These are phyloP conservation scores for Tyria jacobaeae DNA, from an alignment of 2,888 invertebrate species.

Conservation along the genomic window DNA sequence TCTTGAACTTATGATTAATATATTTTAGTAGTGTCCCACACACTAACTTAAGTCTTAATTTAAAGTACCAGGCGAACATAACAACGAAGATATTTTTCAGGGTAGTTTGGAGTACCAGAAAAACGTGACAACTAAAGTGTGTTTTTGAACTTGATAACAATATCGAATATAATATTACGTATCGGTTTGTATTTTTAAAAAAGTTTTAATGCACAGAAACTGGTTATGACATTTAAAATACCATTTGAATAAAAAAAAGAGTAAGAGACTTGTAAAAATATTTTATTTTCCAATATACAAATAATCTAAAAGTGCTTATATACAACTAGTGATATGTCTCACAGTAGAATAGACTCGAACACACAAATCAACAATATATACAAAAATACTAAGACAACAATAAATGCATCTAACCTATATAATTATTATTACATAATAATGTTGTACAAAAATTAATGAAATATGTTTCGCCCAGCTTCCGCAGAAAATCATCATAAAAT, in stretches of 20 bases:
- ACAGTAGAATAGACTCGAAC: conserved; percentile 50
- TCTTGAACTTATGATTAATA: too few relatives aligned
- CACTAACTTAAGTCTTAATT: too few relatives aligned
- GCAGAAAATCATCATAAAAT: neutral
- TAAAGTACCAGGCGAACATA: too few relatives aligned
- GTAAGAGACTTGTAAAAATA: conserved; percentile 63
- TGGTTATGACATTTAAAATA: neutral
- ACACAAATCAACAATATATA: conserved; percentile 41
- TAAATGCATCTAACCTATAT: conserved; percentile 1
- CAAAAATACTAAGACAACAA: conserved; percentile 4
- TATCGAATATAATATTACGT: too few relatives aligned
- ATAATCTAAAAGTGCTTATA: conserved; percentile 50
- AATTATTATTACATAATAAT: neutral
- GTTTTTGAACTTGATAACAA: too few relatives aligned
- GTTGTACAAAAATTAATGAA: neutral
- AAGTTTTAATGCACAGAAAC: too few relatives aligned
- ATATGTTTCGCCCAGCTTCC: neutral
- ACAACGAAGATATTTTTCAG: too few relatives aligned
- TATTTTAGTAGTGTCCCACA: too few relatives aligned
- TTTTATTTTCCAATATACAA: conserved; percentile 57
- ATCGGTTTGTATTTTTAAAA: too few relatives aligned
- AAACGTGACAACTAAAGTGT: too few relatives aligned
- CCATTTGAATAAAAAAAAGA: conserved; percentile 27
- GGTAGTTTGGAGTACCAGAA: too few relatives aligned
- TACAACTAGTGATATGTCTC: conserved; percentile 67